Evolutionary conservation across 1,140 invertebrate species (phyloP), one percentile per base, ranked within the genome.

Genomic region (Bilobella aurantiaca): DNA sequence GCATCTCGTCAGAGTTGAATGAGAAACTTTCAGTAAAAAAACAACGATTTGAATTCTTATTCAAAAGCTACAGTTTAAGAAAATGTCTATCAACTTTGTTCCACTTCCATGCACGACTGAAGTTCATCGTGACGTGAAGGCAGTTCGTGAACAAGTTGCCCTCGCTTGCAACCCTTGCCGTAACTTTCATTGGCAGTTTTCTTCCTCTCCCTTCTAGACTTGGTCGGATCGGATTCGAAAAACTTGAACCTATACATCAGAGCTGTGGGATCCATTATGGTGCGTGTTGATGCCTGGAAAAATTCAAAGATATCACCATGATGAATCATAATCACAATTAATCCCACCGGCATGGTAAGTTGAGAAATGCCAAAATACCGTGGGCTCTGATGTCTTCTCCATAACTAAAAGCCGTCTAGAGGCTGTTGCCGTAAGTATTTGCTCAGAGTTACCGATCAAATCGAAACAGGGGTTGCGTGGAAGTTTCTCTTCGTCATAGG

Each of bases 391-490:
- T 18, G 84, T 78, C 81, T 95, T 96, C 77, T 87, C 84, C 78
- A 90, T 92, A 0, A 91, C 93, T 21, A 96, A 82, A 28, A 97
- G 80, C 63, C 91, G 78, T 49, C 94, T 79, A 21, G 90, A 87
- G 0, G 91, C 87, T 67, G 86, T 81, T 73, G 83, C 85, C 12
- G 85, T 87, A 28, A 96, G 76, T 8, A 85, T 78, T 78, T 98
- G 93, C 78, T 96, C 92, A 21, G 87, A 89, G 79, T 93, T 95
- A 29, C 84, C 83, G 53, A 89, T 76, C 28, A 96, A 76, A 72
- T 80, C 72, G 59, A 98, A 79, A 76, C 88, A 89, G 5, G 86
- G 83, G 79, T 96, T 91, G 3, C 75, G 76, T 0, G 93, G 93
- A 53, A 97, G 76, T 42, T 86, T 82, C 1, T 84, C 78, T 63